Evolutionary conservation across 2,797 vertebrate genomes (phyloP), one percentile per base, ranked within the genome.

Genomic region (Varecia variegata): DNA sequence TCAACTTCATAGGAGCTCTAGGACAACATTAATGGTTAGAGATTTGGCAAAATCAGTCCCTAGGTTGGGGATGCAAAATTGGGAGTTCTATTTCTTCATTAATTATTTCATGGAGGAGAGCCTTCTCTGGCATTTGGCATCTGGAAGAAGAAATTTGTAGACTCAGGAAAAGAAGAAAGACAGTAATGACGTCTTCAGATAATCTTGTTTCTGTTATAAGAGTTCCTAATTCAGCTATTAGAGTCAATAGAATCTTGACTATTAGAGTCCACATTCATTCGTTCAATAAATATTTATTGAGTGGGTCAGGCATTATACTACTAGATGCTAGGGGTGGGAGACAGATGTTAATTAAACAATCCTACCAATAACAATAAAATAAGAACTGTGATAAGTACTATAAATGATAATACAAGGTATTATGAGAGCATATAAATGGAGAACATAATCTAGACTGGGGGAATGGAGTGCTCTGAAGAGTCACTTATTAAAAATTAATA

Each of bases 281-380:
- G 85, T 82, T 93, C 60, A 89, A 62, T 68, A 96, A 95, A 65
- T 89, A 86, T 73, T 92, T 88, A 93, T 52, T 73, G 43, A 94
- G 77, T 52, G 32, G 43, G 15, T 65, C 45, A 94, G 20, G 54
- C 54, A 60, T 77, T 77, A 50, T 23, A 70, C 35, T 67, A 73
- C 40, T 67, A 73, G 23, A 74, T 21, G 56, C 50, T 58, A 25
- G 79, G 11, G 23, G 23, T 74, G 14, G 47, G 30, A 88, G 40
- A 70, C 11, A 82, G 38, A 56, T 76, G 40, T 86, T 76, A 92
- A 92, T 90, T 80, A 94, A 94, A 58, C 35, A 76, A 77, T 67
- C 13, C 25, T n/a, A 83, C 2, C 21, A 91, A 54, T 82, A 83
- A 74, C 40, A 93, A 95, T 40, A 80, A 95, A 90, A 56, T 68